Base-by-base conservation (phyloP, 1,140 invertebrate species). In the Heliothis virescens region DNA sequence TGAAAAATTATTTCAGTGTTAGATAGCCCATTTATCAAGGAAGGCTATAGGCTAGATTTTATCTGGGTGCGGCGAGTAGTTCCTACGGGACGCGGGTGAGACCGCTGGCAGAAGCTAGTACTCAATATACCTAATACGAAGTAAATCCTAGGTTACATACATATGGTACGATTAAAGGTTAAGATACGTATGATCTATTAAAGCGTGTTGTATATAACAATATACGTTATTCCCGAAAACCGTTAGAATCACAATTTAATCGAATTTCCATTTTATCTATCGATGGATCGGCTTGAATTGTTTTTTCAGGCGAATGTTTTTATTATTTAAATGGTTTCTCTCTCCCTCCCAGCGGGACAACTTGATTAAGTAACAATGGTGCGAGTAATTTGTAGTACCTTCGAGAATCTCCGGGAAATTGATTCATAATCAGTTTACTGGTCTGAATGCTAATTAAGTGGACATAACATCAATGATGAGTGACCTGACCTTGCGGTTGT, bases 311-410 rank as follows among this genome's bases (percentile, higher is more conserved):
- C n/a, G 55, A 74, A 74, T 74, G 72, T 60, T 59, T 74, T 72
- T 72, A 72, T 72, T 74, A 74, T 74, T 74, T 74, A 74, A 53
- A 62, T 74, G 72, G 72, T 16, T 72, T 72, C 72, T 73, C 71
- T 10, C 50, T 48, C 13, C 57, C 16, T 74, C 53, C 55, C 53
- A 5, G 13, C 55, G 55, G 55, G 34, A 50, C 52, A 50, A 10
- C 41, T 74, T 60, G 55, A 74, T 74, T 60, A 50, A 18, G 13
- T 57, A 57, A 16, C 16, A 16, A 57, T 11, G 34, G 34, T 41
- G 34, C 34, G 34, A 41, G 5, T 41, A 41, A 41, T 41, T 41
- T 41, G 26, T 57, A 50, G 34, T 72, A 34, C 53, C 41, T 41
- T 26, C 55, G 12, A 67, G n/a, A 48, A n/a, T 50, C 21, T 26